Evolutionary conservation across 1,140 invertebrate species (phyloP).

Genomic region (Halesus radiatus): DNA sequence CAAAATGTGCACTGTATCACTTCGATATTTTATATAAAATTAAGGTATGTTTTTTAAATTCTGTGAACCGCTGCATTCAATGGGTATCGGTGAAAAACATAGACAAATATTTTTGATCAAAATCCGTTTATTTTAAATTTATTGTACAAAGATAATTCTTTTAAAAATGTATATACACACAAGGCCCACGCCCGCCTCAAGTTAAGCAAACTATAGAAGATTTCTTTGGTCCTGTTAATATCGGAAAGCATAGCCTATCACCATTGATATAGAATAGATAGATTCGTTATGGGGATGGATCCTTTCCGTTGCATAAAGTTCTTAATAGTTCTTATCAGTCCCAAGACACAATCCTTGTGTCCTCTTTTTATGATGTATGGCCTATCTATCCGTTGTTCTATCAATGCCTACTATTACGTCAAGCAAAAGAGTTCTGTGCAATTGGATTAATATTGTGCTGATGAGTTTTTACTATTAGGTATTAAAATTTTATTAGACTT

Average conservation of each 20-base stretch:
- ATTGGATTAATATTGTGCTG: slow-evolving; percentile 25
- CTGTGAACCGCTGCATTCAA: neutral
- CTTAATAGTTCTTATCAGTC: too few species aligned
- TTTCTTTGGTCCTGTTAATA: slow-evolving; percentile 29
- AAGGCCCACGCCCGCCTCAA: slow-evolving; percentile 15
- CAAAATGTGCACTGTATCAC: too few species aligned
- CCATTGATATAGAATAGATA: too few species aligned
- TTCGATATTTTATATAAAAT: too few species aligned
- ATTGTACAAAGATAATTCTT: slow-evolving; percentile 28
- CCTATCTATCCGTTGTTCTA: too few species aligned
- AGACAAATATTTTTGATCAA: slow-evolving; percentile 4
- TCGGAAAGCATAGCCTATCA: slow-evolving; percentile 25
- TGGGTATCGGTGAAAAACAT: neutral
- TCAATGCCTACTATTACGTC: neutral
- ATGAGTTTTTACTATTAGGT: slow-evolving; percentile 6
- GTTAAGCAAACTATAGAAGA: slow-evolving; percentile 20
- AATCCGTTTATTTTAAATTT: slow-evolving; percentile 39
- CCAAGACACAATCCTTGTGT: too few species aligned
- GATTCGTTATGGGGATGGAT: too few species aligned
- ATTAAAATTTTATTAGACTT: too few species aligned
- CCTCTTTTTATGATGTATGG: too few species aligned
- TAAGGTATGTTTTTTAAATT: too few species aligned
- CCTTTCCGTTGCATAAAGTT: too few species aligned
- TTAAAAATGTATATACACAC: slow-evolving; percentile 16
- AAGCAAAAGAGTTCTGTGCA: slow-evolving; percentile 24